Evolutionary conservation across 2,888 invertebrate species (phyloP), one percentile per base, ranked within the genome.

Genomic region (Eremobia ochroleuca): DNA sequence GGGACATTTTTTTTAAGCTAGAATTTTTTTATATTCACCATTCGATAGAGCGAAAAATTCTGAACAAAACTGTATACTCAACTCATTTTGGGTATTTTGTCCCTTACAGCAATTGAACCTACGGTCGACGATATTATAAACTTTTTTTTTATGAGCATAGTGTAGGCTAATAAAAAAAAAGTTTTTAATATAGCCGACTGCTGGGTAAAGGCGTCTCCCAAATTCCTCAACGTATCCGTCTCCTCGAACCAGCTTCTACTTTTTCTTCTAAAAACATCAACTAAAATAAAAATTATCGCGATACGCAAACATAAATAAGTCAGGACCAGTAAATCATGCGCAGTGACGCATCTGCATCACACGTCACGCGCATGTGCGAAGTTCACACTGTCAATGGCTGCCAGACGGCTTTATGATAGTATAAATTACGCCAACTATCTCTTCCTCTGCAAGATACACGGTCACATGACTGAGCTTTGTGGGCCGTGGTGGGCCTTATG

Each of bases 391-490:
- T 68, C 70, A 85, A 73, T 71, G 82, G 59, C 69, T 62, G 69
- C 66, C 81, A 65, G 61, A 76, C 76, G 37, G 46, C 64, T 73
- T 40, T 69, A 62, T 18, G 73, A 81, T 49, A 67, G 28, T 40
- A 73, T 83, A 72, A 72, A 69, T 75, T 61, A 69, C 40, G 21
- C 40, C n/a, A 69, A 37, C 52, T 75, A 84, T 77, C 81, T 37
- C 37, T 85, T 82, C 70, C 83, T 82, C 55, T 34, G 68, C 9
- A 11, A 21, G 83, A 83, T 77, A 83, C 13, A 25, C 28, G 9
- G 66, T 84, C 83, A 84, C 66, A 84, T 84, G 85, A 82, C 77
- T 25, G 69, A 76, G 85, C 81, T 83, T 85, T 62, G 62, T 59
- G 49, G 59, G 28, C 43, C 65, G 59, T 46, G 68, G 11, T 34